phyloP scores from a whole-genome alignment of 1,140 invertebrate genomes.

The Rhynchophorus ferrugineus region DNA sequence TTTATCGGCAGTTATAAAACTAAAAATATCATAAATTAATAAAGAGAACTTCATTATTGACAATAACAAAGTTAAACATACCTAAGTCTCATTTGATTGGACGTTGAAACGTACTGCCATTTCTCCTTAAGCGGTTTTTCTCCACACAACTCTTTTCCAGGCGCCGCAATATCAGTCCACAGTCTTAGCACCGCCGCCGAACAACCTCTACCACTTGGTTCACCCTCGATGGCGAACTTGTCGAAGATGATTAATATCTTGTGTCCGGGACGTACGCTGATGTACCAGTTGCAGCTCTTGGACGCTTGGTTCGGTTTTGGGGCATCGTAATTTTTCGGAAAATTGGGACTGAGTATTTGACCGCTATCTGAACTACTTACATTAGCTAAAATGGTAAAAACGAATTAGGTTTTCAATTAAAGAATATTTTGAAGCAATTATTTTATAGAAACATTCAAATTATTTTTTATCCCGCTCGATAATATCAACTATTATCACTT shows the following conservation, averaged over 20 bases:
- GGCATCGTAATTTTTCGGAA: constrained; percentile 76
- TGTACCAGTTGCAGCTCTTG: constrained; percentile 87
- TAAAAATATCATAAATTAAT: constrained; percentile 8
- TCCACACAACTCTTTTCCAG: constrained; percentile 83
- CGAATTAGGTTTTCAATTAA: no score
- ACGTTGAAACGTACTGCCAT: constrained; percentile 79
- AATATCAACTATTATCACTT: no score
- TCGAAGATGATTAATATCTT: constrained; percentile 82
- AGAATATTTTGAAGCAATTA: no score
- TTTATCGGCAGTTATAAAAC: constrained; percentile 78
- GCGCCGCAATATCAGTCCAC: constrained; percentile 65
- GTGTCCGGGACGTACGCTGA: constrained; percentile 71
- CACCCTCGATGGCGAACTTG: constrained; percentile 81
- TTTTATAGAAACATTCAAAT: no score
- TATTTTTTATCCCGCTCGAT: no score
- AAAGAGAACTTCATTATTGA: constrained; percentile 79
- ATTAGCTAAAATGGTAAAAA: constrained; percentile 44
- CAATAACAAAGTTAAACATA: constrained; percentile 65
- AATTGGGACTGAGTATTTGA: constrained; percentile 74
- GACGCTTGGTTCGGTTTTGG: constrained; percentile 65
- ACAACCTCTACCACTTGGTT: constrained; percentile 81
- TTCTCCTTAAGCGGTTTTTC: constrained; percentile 64
- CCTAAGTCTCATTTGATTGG: constrained; percentile 74
- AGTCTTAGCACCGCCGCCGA: constrained; percentile 81
- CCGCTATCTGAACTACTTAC: constrained; percentile 78